These are phyloP conservation scores for Phycodurus eques DNA, from an alignment of 2,113 vertebrate species.

Conservation along the genomic window DNA sequence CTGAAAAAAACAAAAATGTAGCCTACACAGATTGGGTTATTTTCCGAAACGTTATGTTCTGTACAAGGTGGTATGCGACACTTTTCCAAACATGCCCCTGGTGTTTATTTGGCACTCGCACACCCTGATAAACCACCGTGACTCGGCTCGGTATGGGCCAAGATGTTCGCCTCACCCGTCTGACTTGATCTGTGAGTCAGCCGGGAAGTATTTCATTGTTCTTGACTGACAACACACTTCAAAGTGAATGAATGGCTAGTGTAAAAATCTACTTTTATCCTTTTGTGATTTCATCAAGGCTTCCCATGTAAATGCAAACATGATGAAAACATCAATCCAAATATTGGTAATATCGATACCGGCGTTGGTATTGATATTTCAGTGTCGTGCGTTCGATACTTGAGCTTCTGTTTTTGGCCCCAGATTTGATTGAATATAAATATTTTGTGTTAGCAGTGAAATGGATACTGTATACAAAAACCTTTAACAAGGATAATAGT, in stretches of 20 bases:
- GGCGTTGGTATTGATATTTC: not conserved
- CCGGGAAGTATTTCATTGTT: conserved; percentile 36
- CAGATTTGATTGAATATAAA: too few species aligned
- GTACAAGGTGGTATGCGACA: not conserved
- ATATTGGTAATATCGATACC: not conserved
- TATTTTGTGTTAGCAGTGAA: too few species aligned
- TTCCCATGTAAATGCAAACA: too few species aligned
- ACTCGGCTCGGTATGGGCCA: conserved; percentile 18
- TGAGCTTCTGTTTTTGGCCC: not conserved
- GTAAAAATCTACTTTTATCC: not conserved
- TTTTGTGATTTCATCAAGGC: not conserved
- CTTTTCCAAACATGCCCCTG: not conserved
- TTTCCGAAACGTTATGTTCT: not conserved
- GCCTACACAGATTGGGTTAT: not conserved
- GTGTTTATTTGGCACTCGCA: not conserved
- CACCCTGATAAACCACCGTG: not conserved
- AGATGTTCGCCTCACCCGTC: conserved; percentile 70
- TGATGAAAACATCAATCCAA: not conserved
- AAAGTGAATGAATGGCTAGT: not conserved
- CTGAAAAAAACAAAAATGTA: not conserved
- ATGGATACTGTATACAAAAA: too few species aligned
- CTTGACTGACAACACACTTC: conserved; percentile 14
- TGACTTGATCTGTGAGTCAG: conserved; percentile 70
- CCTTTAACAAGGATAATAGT: too few species aligned
- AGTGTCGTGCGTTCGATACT: not conserved